Base-by-base conservation (phyloP, 2,888 invertebrate species). In the Trichopria drosophilae region DNA sequence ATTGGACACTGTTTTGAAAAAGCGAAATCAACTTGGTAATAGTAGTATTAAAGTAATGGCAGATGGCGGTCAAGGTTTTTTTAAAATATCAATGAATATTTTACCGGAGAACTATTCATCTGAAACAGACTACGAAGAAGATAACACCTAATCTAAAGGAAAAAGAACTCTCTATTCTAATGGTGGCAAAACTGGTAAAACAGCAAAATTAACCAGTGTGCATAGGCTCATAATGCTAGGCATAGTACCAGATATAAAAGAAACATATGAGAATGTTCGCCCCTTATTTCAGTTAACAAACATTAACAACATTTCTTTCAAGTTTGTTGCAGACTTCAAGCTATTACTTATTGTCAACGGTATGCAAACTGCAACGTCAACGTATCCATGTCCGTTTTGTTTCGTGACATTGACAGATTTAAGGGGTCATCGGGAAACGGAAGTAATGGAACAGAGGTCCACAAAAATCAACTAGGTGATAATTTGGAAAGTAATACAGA, bases 171-270 rank as follows among this genome's bases (percentile, higher is more conserved):
- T 26, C 3, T 39, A 39, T 22, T 16, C 39, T 39, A 28, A 24
- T 26, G 24, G 15, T 39, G 24, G 16, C n/a, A 39, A 19, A 12
- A 39, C 15, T 26, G 26, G 39, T 6, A 16, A 39, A 16, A 39
- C 24, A 23, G 39, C 22, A 13, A 39, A 39, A 19, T 24, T 39
- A 28, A 39, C 39, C 13, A 22, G 39, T 39, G 24, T 16, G 18
- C 39, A 39, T 15, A 39, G 13, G 18, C 13, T 39, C 26, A 39
- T 24, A 12, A 36, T 36, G 36, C 16, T 36, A 13, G 20, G 36
- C 16, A 23, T 13, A 36, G 36, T 36, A 36, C 36, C 36, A 9
- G 20, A 36, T n/a, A n/a, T 19, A n/a, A 9, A 36, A 15, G 36
- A 36, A 22, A 36, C 36, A 7, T 36, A 36, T 36, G 12, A 36